A percentile compares a stretch with the other conserved stretches of the same genome.
Evolutionary conservation across 53 echinoderm and acorn worm species (phyloP).

Genomic region (Astropecten irregularis): DNA sequence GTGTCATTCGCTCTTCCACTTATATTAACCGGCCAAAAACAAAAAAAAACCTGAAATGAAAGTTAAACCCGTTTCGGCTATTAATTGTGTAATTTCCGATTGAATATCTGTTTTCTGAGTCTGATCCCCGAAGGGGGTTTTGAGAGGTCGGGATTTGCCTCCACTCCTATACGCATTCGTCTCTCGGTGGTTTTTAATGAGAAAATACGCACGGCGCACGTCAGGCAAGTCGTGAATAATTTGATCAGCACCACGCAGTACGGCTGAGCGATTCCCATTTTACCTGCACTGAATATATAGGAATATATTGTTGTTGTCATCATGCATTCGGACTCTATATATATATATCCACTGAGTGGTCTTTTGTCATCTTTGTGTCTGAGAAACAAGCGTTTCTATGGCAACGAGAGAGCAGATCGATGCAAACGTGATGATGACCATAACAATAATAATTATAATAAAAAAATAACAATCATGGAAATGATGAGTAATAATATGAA

Average conservation of each 20-base stretch:
- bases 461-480: no score
- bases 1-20: no score
- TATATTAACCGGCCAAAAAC: no score
- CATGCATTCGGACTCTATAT: not conserved
- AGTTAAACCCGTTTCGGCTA: not conserved
- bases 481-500: no score
- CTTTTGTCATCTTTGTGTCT: not conserved
- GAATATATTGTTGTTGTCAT: not conserved
- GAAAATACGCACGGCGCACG: not conserved
- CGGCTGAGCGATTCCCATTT: not conserved
- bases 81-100: conserved; percentile 31
- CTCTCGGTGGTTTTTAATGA: not conserved
- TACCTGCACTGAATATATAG: not conserved
- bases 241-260: not conserved
- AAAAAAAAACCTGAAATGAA: no score
- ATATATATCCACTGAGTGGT: not conserved
- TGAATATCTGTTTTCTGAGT: not conserved
- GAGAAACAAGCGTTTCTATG: conserved; percentile 17
- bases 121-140: no score
- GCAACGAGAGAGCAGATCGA: conserved; percentile 26
- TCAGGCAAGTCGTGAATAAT: not conserved
- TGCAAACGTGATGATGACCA: conserved; percentile 28
- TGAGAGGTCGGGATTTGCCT: no score
- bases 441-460: no score
- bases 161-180: no score